These are phyloP conservation scores for Dipodomys spectabilis DNA, from an alignment of 2,113 vertebrate species.

Conservation along the genomic window DNA sequence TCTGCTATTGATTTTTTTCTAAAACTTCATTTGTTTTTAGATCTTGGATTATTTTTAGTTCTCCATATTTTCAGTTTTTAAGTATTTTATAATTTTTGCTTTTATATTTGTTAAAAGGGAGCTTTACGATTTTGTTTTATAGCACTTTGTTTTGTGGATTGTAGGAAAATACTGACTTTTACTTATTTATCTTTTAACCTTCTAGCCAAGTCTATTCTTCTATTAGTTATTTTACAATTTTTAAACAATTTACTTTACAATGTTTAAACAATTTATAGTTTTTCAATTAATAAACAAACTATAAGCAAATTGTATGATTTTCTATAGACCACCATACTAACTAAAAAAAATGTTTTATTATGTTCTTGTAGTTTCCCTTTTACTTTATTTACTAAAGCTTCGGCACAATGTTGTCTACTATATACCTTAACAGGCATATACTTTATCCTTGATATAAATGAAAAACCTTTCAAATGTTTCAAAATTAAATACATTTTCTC, in stretches of 20 bases:
- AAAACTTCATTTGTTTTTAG: background rate
- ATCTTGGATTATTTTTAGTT: background rate
- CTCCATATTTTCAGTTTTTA: background rate
- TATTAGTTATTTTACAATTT: background rate
- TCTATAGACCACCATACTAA: background rate
- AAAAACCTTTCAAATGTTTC: background rate
- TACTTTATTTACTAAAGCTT: constrained; percentile 1
- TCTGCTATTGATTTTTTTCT: background rate
- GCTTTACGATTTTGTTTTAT: background rate
- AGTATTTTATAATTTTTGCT: background rate
- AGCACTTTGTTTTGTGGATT: background rate
- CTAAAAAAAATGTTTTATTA: background rate
- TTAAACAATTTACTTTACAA: too few relatives aligned
- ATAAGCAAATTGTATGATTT: background rate
- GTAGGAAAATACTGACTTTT: background rate
- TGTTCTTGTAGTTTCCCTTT: background rate
- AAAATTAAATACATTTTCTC: background rate
- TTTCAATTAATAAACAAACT: background rate
- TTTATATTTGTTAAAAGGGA: background rate
- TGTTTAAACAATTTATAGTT: background rate
- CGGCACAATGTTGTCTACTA: background rate
- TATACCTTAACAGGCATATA: background rate
- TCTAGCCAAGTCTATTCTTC: background rate
- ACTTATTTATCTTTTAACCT: background rate
- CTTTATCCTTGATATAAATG: background rate